Evolutionary conservation across 2,113 vertebrate species (phyloP).

Genomic region (Strigops habroptila): DNA sequence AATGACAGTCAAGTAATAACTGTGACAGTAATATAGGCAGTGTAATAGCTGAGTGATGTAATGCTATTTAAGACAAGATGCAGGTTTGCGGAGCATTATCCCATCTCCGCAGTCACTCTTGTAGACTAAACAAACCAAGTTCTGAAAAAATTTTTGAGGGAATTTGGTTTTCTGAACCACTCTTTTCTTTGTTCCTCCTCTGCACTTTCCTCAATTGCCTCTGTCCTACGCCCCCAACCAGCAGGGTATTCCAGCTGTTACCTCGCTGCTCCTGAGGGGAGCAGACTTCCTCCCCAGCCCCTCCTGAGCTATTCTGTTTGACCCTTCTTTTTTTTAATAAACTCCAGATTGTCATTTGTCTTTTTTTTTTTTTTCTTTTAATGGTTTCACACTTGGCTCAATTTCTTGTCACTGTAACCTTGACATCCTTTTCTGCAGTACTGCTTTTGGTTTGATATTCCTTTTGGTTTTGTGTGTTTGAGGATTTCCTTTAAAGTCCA

Average conservation of each 20-base stretch:
- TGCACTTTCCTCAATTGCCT: not conserved
- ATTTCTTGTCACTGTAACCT: not conserved
- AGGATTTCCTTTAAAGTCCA: not conserved
- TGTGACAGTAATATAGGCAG: not conserved
- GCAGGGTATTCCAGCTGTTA: not conserved
- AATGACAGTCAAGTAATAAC: not conserved
- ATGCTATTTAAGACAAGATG: not conserved
- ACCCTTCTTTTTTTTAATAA: not conserved
- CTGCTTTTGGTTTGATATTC: not conserved
- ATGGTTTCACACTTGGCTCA: not conserved
- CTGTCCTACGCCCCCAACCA: not conserved
- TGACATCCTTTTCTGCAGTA: not conserved
- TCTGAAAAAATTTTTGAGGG: not conserved
- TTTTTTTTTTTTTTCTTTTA: not conserved
- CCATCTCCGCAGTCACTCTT: not conserved
- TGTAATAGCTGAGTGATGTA: not conserved
- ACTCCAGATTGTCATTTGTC: not conserved
- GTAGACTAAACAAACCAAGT: not conserved
- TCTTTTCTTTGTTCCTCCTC: not conserved
- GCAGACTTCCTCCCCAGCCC: not conserved
- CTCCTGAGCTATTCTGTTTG: not conserved
- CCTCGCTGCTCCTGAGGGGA: not conserved
- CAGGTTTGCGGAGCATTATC: not conserved
- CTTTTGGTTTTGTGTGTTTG: not conserved
- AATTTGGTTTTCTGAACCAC: not conserved